Percentiles rank a stretch among this genome's conserved stretches.
Conservation (phyloP, 2,888 invertebrate genomes). For the Omphaloscelis lunosa region DNA sequence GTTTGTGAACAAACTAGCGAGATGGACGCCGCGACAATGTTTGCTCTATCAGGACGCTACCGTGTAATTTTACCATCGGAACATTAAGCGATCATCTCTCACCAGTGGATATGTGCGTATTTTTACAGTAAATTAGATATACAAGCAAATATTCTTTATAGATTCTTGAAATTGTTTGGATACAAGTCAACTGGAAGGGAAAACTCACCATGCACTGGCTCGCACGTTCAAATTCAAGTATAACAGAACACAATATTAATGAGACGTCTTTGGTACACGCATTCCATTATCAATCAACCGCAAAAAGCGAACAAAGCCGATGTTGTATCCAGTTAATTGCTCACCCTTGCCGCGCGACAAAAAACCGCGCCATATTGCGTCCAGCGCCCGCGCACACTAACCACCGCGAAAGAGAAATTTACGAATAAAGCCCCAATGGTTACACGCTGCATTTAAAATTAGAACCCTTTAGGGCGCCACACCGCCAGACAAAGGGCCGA, state of each 20-base stretch:
- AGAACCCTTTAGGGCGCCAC: slow-evolving; percentile 91
- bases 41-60: slow-evolving; percentile 78
- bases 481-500: slow-evolving; percentile 89
- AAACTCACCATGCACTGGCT: neutral
- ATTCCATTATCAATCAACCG: slow-evolving; percentile 82
- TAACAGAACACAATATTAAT: slow-evolving; percentile 48
- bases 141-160: neutral
- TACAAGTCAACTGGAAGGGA: neutral
- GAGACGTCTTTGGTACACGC: slow-evolving; percentile 62
- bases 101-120: slow-evolving; percentile 7
- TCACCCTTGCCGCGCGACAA: slow-evolving; percentile 84
- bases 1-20: slow-evolving; percentile 88
- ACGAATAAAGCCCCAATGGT: slow-evolving; percentile 88
- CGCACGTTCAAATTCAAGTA: slow-evolving; percentile 20
- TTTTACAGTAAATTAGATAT: slow-evolving; percentile 20
- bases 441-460: slow-evolving; percentile 90
- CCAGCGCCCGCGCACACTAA: slow-evolving; percentile 86
- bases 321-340: slow-evolving; percentile 87
- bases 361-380: slow-evolving; percentile 89
- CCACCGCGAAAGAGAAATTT: slow-evolving; percentile 90
- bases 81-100: slow-evolving; percentile 41
- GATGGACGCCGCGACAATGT: slow-evolving; percentile 86
- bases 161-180: neutral
- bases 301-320: slow-evolving; percentile 83
- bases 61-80: slow-evolving; percentile 81